These are phyloP conservation scores for Fabriciana adippe DNA, from an alignment of 2,888 invertebrate species.

Conservation along the genomic window DNA sequence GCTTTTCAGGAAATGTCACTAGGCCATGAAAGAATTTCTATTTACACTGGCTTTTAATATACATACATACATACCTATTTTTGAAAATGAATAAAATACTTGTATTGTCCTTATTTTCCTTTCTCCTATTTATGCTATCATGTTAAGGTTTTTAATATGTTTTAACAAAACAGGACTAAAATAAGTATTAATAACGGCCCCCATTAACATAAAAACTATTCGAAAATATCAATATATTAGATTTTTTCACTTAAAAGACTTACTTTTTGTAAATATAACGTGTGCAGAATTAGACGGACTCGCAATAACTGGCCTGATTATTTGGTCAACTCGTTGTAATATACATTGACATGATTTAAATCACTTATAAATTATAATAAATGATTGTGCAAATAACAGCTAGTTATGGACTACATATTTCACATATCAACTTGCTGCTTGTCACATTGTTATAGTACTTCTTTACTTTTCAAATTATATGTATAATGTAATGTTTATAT, in stretches of 20 bases:
- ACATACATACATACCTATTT: too few species aligned
- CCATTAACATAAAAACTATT: neutral
- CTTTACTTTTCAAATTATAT: neutral
- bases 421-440: neutral
- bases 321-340: slow-evolving; percentile 35
- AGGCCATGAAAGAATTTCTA: too few species aligned
- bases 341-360: slow-evolving; percentile 36
- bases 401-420: neutral
- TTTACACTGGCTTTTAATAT: too few species aligned
- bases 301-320: slow-evolving; percentile 30
- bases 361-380: slow-evolving; percentile 28
- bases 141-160: too few species aligned
- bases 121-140: too few species aligned
- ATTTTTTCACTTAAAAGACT: neutral
- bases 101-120: too few species aligned
- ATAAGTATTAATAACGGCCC: too few species aligned
- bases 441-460: slow-evolving; percentile 11
- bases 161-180: too few species aligned
- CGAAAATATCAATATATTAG: neutral
- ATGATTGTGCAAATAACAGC: slow-evolving; percentile 24
- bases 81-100: too few species aligned
- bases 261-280: neutral
- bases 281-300: slow-evolving; percentile 9
- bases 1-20: too few species aligned
- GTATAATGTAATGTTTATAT: too few species aligned